Base-by-base conservation (phyloP, 2,113 vertebrate species). In the Cromileptes altivelis region DNA sequence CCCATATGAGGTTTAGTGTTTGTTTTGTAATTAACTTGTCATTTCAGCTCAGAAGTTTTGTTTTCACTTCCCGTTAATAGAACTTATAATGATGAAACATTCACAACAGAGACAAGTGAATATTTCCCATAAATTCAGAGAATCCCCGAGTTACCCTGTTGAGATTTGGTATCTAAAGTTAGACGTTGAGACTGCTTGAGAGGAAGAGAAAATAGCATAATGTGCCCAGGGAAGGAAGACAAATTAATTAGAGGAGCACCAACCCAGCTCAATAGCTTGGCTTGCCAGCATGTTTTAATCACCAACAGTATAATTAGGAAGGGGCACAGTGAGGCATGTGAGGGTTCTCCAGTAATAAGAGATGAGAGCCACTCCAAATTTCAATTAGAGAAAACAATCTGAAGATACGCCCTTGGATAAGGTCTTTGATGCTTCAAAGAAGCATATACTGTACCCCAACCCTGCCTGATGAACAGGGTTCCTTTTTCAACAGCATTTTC, bases 241-340 rank as follows among this genome's bases (percentile, higher is more conserved):
- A 77, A 84, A 85, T 88, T 92, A 88, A 92, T 90, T 85, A 89
- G 70, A 57, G 30, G 56, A 71, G 74, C 84, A 75, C 70, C 70
- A 81, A 70, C 80, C 68, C 61, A 79, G 81, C 55, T 78, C 74
- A 75, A 85, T 76, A 72, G 76, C 62, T 79, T 63, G 52, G 50
- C 75, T 86, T 71, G 63, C 85, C 85, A 82, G 75, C 80, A 53
- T 86, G 84, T 85, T 85, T 88, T 75, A 87, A 85, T 88, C 78
- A 84, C 80, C 67, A 73, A 65, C 79, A 80, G 67, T 62, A 72
- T 88, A 85, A 85, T 88, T 82, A 88, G 58, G 65, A 70, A 57
- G 69, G 68, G 73, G 58, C 69, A 85, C 47, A 60, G 73, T 30
- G 49, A 81, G 67, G 42, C 65, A 75, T 62, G 52, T 55, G 52